Evolutionary conservation across 2,113 vertebrate genomes (phyloP).

Genomic region (Panthera leo): DNA sequence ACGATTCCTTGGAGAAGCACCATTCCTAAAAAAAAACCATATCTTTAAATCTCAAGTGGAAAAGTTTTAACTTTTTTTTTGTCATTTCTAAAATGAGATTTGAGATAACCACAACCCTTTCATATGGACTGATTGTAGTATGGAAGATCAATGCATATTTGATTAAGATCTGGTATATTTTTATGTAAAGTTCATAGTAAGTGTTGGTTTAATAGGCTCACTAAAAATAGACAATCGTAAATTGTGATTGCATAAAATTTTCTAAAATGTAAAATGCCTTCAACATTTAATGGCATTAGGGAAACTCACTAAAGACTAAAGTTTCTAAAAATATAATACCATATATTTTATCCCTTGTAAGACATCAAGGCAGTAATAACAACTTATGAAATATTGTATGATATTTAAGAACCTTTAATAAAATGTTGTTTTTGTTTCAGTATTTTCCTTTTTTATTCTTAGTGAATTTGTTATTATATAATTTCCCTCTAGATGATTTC

Average conservation of each 20-base stretch:
- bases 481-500: not conserved
- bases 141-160: not conserved
- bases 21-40: not conserved
- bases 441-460: not conserved
- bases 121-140: not conserved
- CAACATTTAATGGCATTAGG: not conserved
- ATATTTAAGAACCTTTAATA: not conserved
- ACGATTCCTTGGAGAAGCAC: not conserved
- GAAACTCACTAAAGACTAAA: not conserved
- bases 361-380: not conserved
- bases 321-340: not conserved
- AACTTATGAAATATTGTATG: not conserved
- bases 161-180: not conserved
- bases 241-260: not conserved
- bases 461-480: not conserved
- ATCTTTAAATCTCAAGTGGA: not conserved
- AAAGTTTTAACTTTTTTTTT: not conserved
- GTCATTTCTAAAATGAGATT: not conserved
- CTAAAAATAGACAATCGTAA: not conserved
- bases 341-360: not conserved
- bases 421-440: not conserved
- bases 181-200: not conserved
- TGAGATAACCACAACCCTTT: not conserved
- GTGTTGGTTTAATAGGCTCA: not conserved
- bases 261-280: not conserved